Percentiles rank a stretch among this genome's conserved stretches.
Conservation (phyloP, 23 tunicate species). For the Botrylloides violaceus region DNA sequence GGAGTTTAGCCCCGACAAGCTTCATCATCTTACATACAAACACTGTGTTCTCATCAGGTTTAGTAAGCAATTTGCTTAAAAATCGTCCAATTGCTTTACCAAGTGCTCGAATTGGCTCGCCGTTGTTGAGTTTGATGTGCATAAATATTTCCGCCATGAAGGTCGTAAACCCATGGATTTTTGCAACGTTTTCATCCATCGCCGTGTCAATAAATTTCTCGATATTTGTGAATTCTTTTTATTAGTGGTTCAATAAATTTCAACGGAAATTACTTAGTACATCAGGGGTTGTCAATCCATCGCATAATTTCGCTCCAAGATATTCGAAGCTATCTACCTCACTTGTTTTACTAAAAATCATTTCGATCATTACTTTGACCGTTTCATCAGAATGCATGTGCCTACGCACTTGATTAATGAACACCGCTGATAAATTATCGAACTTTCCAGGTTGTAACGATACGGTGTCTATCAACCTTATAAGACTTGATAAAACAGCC, state of each 20-base stretch:
- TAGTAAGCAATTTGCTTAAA: background rate
- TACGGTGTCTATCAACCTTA: background rate
- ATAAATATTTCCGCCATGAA: conserved; percentile 24
- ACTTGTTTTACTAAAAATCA: conserved; percentile 4
- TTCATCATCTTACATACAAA: conserved; percentile 23
- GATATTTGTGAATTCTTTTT: conserved; percentile 50
- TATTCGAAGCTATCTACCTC: conserved; percentile 43
- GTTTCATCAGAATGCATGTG: conserved; percentile 5
- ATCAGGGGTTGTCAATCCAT: conserved; percentile 24
- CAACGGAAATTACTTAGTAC: conserved; percentile 43
- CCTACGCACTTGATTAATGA: background rate
- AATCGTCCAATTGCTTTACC: conserved; percentile 8
- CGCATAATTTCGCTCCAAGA: conserved; percentile 57
- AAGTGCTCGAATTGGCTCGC: conserved; percentile 2
- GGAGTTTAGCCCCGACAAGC: conserved; percentile 9
- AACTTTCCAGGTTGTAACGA: conserved; percentile 11
- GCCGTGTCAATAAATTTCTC: conserved; percentile 15
- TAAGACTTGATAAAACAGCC: background rate
- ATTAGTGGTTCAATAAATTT: conserved; percentile 33
- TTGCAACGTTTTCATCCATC: conserved; percentile 14
- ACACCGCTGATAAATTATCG: background rate
- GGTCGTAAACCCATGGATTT: conserved; percentile 13
- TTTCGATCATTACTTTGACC: conserved; percentile 12
- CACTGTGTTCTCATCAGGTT: background rate
- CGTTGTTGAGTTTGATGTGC: conserved; percentile 10